These are phyloP conservation scores for Lichenostomus cassidix DNA, from an alignment of 2,113 vertebrate species.

Conservation along the genomic window DNA sequence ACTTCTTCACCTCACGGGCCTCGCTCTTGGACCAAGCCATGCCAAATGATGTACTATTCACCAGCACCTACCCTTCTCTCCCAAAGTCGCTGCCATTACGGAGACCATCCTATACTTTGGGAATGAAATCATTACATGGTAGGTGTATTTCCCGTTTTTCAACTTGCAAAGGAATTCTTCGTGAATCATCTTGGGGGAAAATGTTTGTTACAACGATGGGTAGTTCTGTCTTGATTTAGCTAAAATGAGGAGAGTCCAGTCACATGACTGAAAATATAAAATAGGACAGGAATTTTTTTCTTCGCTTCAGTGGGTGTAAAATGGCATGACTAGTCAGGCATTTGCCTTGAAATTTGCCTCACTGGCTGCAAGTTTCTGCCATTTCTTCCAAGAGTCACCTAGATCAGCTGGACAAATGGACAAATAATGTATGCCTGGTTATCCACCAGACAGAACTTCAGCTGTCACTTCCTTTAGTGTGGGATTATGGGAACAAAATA, in stretches of 20 bases:
- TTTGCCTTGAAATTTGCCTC: neutral
- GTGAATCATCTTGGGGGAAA: neutral
- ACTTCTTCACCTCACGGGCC: conserved; percentile 77
- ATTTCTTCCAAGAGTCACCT: neutral
- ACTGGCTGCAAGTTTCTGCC: neutral
- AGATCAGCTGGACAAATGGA: neutral
- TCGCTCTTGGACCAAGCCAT: conserved; percentile 84
- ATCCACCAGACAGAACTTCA: neutral
- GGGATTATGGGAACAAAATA: neutral
- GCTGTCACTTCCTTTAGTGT: neutral
- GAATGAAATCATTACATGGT: conserved; percentile 92
- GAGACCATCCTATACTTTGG: conserved; percentile 89
- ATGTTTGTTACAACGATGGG: neutral
- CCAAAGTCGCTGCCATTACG: conserved; percentile 83
- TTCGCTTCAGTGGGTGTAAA: neutral
- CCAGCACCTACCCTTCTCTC: conserved; percentile 89
- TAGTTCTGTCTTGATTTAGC: neutral
- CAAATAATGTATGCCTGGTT: neutral
- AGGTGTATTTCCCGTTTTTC: neutral
- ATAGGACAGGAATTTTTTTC: neutral
- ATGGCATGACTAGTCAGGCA: neutral
- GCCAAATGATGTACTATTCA: conserved; percentile 90
- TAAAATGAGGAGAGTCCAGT: neutral
- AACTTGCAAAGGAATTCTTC: neutral
- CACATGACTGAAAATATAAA: neutral